Conservation (phyloP, 2,797 vertebrate species). For the Arnoldichthys spilopterus region DNA sequence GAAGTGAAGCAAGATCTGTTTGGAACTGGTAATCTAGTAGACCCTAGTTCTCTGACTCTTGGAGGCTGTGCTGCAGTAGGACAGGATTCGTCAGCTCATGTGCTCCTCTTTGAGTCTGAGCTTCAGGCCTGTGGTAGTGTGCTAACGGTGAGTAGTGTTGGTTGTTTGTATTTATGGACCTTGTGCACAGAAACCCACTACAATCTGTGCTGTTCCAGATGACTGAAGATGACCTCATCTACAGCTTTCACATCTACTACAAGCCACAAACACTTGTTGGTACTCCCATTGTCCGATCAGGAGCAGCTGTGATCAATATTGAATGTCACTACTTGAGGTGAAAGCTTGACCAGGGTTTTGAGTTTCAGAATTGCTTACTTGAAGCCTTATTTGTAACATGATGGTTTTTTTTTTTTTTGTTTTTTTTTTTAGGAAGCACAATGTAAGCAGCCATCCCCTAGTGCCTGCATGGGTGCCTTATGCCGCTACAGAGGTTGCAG, state of each 20-base stretch:
- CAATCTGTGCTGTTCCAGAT: slow-evolving; percentile 55
- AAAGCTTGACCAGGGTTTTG: neutral
- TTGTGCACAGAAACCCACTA: too few relatives aligned
- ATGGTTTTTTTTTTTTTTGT: too few relatives aligned
- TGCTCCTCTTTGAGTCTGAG: slow-evolving; percentile 62
- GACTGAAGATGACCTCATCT: slow-evolving; percentile 65
- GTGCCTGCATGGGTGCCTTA: slow-evolving; percentile 64
- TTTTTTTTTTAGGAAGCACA: slow-evolving; percentile 58
- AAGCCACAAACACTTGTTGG: slow-evolving; percentile 57
- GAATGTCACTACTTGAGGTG: slow-evolving; percentile 72
- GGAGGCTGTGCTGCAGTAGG: neutral
- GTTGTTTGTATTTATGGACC: too few relatives aligned
- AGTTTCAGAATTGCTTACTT: neutral
- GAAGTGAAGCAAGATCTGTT: slow-evolving; percentile 72
- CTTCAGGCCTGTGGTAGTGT: slow-evolving; percentile 45
- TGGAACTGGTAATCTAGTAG: slow-evolving; percentile 68
- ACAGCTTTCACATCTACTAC: slow-evolving; percentile 68
- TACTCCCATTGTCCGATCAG: slow-evolving; percentile 65
- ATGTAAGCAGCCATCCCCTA: slow-evolving; percentile 65
- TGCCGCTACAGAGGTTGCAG: slow-evolving; percentile 11
- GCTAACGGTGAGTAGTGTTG: too few relatives aligned
- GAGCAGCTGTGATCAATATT: slow-evolving; percentile 59
- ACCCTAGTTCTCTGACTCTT: too few relatives aligned
- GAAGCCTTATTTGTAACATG: neutral
- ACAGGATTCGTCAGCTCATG: accelerated